Conservation (phyloP, 2,113 vertebrate species). For the Numida meleagris region DNA sequence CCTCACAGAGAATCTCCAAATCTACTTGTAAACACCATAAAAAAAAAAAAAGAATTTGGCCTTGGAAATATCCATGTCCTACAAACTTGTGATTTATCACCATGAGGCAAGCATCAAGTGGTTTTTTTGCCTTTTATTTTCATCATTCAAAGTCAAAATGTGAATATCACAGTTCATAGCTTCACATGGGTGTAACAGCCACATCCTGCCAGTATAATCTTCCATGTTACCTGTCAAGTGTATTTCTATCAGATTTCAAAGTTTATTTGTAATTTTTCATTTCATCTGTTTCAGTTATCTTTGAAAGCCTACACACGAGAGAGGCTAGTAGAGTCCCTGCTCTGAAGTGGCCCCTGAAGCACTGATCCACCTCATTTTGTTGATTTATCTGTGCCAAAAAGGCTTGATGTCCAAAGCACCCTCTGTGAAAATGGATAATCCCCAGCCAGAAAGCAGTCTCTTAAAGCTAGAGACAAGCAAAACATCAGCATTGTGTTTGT, state of each 20-base stretch:
- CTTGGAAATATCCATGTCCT: neutral
- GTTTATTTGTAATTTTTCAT: neutral
- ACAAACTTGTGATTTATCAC: neutral
- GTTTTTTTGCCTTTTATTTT: neutral
- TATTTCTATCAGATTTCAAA: neutral
- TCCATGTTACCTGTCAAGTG: neutral
- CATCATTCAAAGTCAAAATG: neutral
- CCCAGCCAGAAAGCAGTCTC: neutral
- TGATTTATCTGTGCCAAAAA: neutral
- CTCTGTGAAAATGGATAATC: neutral
- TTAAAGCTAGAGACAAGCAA: neutral
- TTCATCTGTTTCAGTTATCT: neutral
- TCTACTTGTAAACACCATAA: neutral
- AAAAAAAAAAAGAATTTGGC: neutral
- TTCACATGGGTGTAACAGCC: neutral
- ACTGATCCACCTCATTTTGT: neutral
- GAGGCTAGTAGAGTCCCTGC: neutral
- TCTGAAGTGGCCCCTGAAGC: neutral
- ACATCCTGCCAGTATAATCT: neutral
- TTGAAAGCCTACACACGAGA: neutral
- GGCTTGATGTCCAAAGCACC: neutral
- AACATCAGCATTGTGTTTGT: neutral
- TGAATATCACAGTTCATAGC: neutral
- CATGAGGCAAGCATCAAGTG: neutral
- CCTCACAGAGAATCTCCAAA: neutral